Conservation (phyloP, 2,888 invertebrate species). For the Aspidapion aeneum region DNA sequence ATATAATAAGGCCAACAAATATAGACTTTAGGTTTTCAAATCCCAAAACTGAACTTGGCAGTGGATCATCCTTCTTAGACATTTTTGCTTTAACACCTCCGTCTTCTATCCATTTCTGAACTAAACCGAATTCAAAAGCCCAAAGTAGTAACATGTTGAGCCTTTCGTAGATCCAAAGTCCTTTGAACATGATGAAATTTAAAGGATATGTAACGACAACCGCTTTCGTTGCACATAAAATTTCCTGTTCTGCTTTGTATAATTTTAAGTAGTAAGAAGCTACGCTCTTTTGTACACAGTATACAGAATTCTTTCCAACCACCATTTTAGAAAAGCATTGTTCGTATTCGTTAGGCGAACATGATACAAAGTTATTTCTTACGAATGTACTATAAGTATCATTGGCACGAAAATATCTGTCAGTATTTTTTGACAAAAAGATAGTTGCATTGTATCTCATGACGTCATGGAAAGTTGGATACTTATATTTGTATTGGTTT, state of each 20-base stretch:
- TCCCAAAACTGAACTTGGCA: too few species aligned
- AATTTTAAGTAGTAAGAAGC: background rate
- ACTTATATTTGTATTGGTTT: too few species aligned
- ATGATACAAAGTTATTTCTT: background rate
- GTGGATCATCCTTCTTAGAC: too few species aligned
- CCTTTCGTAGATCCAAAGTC: background rate
- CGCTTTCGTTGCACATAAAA: background rate
- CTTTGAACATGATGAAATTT: background rate
- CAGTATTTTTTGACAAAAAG: background rate
- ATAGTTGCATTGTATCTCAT: background rate
- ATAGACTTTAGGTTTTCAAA: background rate
- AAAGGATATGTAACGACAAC: background rate
- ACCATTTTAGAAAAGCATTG: background rate
- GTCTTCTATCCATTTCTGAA: background rate
- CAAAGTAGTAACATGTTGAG: background rate
- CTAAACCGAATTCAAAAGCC: background rate
- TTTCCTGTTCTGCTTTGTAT: background rate
- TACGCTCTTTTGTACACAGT: background rate
- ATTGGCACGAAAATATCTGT: background rate
- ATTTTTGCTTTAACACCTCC: too few species aligned
- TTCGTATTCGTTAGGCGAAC: background rate
- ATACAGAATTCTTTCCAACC: background rate
- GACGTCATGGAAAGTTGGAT: background rate
- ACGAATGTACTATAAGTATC: background rate
- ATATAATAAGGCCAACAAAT: too few species aligned